Base-by-base conservation (phyloP, 1,140 invertebrate species). In the Gonioctena quinquepunctata region DNA sequence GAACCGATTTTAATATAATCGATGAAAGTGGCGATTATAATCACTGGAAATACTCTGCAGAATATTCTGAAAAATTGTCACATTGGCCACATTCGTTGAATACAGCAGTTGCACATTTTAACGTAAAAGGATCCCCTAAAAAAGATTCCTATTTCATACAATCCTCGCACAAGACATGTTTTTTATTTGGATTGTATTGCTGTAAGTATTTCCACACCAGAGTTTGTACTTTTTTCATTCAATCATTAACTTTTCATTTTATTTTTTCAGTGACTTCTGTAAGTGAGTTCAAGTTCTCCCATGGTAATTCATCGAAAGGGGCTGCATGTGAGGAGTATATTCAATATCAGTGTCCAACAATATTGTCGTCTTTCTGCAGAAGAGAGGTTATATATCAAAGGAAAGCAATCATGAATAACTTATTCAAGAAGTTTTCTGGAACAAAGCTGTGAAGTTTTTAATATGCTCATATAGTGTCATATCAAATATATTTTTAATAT, bases 41-140 rank as follows among this genome's bases (percentile, higher is more conserved):
- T 62, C 85, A 90, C 71, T 92, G 90, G 91, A 87, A 89, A 72
- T 93, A 92, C 79, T 87, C 88, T 0, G 89, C 90, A 0, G 74
- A 86, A 69, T 93, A 92, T 74, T 87, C 84, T 1, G 91, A 93
- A 78, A 81, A 86, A 71, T 81, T 92, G 2, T 88, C 87, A 48
- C 84, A 90, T 59, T 84, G 91, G 79, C 90, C 91, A 0, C 85
- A 87, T 70, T 84, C 91, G 69, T 75, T 84, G 71, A 90, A 90
- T 76, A 76, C 76, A 13, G 88, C 85, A 2, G 77, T 83, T 33
- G 90, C 86, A 0, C 84, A 89, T 74, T 92, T 86, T 76, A 84
- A 86, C 49, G 81, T 91, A 2, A 88, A 83, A 75, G 85, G 84
- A 62, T 83, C 80, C 71, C 70, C 69, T 64, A 79, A 75, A 56